Conservation (phyloP, 2,797 vertebrate genomes). For the Propithecus perrieri region DNA sequence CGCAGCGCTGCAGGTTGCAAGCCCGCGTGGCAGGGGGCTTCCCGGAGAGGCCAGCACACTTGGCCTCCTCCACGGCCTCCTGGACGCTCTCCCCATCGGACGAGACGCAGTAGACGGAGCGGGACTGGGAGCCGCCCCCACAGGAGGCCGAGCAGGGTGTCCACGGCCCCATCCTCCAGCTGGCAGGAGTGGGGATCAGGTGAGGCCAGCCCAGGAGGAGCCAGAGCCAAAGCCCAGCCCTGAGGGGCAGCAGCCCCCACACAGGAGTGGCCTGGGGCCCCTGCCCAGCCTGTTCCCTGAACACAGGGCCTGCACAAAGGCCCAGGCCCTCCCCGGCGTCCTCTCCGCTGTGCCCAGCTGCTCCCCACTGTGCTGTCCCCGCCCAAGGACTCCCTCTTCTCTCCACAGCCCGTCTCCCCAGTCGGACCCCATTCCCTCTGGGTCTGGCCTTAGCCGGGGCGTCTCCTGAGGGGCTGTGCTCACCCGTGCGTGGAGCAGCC, state of each 20-base stretch:
- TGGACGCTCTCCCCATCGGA: conserved; percentile 86
- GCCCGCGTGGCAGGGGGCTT: conserved; percentile 89
- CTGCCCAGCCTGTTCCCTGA: accelerated
- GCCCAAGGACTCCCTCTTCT: neutral
- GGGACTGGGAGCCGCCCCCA: conserved; percentile 92
- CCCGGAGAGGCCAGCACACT: conserved; percentile 87
- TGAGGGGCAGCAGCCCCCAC: accelerated
- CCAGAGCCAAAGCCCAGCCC: neutral
- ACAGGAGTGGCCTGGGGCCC: neutral
- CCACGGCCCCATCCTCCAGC: conserved; percentile 95
- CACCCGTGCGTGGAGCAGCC: neutral
- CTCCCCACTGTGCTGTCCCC: neutral
- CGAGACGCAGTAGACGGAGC: conserved; percentile 91
- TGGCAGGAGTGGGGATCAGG: conserved; percentile 62
- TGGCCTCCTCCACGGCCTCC: conserved; percentile 85
- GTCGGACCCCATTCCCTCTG: neutral
- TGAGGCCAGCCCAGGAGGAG: neutral
- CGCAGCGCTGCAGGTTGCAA: conserved; percentile 91
- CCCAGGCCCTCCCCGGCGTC: accelerated
- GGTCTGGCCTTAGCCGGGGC: neutral
- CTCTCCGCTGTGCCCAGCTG: neutral
- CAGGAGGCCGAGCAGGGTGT: conserved; percentile 92
- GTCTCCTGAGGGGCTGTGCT: neutral
- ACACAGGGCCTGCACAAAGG: neutral
- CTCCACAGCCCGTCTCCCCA: neutral